Conservation (phyloP, 2,797 vertebrate species). For the Octomys mimax region DNA sequence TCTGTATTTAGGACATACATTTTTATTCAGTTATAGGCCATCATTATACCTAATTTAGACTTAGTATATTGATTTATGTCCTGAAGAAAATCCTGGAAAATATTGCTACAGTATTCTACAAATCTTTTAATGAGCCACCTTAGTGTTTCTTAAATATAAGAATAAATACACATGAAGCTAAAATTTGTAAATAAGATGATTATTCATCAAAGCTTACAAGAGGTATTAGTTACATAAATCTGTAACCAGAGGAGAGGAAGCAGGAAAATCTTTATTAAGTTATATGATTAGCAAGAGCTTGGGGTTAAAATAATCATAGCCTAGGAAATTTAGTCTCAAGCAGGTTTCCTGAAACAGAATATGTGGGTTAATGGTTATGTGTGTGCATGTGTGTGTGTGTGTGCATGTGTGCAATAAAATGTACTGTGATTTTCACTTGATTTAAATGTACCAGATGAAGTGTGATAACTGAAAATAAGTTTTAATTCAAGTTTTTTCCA, state of each 20-base stretch:
- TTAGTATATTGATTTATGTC: neutral
- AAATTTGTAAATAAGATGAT: neutral
- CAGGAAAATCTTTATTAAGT: neutral
- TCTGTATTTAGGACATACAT: neutral
- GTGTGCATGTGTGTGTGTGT: neutral
- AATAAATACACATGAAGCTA: neutral
- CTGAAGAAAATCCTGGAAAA: neutral
- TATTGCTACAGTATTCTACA: neutral
- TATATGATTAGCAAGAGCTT: neutral
- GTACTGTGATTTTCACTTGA: neutral
- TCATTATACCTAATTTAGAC: neutral
- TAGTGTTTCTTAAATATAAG: neutral
- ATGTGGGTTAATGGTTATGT: neutral
- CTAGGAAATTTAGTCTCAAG: neutral
- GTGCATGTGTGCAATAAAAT: neutral
- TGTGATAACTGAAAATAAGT: neutral
- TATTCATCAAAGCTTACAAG: neutral
- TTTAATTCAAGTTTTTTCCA: neutral
- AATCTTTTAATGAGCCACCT: neutral
- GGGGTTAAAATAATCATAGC: neutral
- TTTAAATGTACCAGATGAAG: neutral
- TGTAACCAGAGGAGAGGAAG: neutral
- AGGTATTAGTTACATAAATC: neutral
- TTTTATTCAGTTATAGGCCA: neutral
- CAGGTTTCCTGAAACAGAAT: neutral